phyloP scores from a whole-genome alignment of 2,797 vertebrate genomes.

The Nyctalus aviator region DNA sequence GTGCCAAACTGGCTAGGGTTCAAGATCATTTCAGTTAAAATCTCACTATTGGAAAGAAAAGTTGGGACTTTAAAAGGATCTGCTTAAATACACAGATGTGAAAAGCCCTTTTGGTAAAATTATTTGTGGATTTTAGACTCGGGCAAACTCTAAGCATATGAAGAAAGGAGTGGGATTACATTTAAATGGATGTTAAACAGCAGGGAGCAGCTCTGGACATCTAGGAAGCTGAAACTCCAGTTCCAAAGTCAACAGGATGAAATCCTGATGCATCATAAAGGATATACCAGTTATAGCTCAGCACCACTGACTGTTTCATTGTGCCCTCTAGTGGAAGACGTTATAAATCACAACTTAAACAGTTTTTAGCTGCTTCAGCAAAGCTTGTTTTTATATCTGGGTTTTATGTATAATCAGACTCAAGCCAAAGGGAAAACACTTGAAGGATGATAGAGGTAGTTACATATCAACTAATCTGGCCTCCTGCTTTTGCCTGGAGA shows the following conservation, averaged over 20 bases:
- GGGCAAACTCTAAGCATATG: slow-evolving; percentile 36
- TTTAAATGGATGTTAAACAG: slow-evolving; percentile 48
- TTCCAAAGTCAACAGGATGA: slow-evolving; percentile 49
- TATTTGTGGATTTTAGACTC: slow-evolving; percentile 70
- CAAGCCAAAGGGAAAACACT: neutral
- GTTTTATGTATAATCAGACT: slow-evolving; percentile 1
- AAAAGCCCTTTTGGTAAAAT: slow-evolving; percentile 75
- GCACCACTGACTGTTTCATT: slow-evolving; percentile 2
- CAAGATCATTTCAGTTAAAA: slow-evolving; percentile 71
- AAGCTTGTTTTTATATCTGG: slow-evolving; percentile 20
- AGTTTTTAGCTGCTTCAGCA: neutral
- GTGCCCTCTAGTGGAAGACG: slow-evolving; percentile 66
- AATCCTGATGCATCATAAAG: neutral
- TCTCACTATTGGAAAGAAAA: slow-evolving; percentile 72
- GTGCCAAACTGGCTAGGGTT: neutral
- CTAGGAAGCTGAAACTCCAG: slow-evolving; percentile 1
- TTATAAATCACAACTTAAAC: slow-evolving; percentile 20
- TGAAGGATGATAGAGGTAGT: neutral
- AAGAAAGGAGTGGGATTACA: slow-evolving; percentile 53
- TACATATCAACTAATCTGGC: neutral
- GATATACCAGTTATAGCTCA: neutral
- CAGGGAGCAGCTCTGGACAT: neutral
- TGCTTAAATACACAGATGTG: slow-evolving; percentile 78
- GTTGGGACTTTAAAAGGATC: slow-evolving; percentile 51
- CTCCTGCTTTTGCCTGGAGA: neutral